Evolutionary conservation across 2,888 invertebrate genomes (phyloP), one percentile per base, ranked within the genome.

Genomic region (Eupithecia dodoneata): DNA sequence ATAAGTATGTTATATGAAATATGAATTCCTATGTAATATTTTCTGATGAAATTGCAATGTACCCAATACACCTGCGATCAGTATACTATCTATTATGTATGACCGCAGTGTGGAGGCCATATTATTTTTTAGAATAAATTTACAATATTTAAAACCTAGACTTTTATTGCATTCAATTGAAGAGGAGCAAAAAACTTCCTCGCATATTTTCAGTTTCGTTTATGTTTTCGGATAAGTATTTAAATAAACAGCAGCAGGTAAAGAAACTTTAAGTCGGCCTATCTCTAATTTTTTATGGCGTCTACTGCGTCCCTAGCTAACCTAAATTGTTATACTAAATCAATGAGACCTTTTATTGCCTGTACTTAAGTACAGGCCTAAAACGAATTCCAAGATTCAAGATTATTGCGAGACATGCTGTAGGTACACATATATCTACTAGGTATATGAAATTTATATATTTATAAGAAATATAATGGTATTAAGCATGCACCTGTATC

Each of bases 71-170:
- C 63, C 10, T 63, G 63, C 63, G 30, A 63, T 63, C 10, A 18
- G 55, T n/a, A n/a, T 15, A 15, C 52, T 52, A 3, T 55, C 7
- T 55, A 55, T n/a, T n/a, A 18, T 59, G 3, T 30, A 30, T 4
- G 63, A 63, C 12, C 12, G 63, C 63, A 63, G 63, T 63, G 63
- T 12, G 63, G 63, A 30, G 30, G 63, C 63, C 63, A 63, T 63
- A 63, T 63, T 63, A 63, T 63, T 12, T 63, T 12, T 30, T 9
- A 63, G 30, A 63, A 63, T 63, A 63, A 63, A 63, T 59, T 55
- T 59, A 10, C 10, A 59, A 4, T 59, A 7, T n/a, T 18, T 6
- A 7, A 3, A 12, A 63, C 63, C 30, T 30, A 0, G 18, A 63
- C 2, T 10, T 30, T 18, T 55, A 55, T 55, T 18, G 63, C 10